Evolutionary conservation across 2,797 vertebrate genomes (phyloP).

Genomic region (Astyanax mexicanus): DNA sequence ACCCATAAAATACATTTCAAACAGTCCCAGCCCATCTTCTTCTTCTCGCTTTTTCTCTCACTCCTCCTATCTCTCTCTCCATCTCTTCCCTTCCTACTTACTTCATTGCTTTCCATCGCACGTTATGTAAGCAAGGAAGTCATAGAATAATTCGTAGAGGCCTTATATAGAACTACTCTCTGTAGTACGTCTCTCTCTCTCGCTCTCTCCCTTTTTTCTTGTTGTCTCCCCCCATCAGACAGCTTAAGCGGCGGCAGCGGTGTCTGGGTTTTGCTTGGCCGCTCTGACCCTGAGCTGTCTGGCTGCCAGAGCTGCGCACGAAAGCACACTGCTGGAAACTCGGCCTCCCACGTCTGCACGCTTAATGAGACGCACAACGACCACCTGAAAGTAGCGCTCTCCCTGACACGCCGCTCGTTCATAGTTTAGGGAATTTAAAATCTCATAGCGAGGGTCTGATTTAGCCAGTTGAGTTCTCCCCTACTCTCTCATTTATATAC

Average conservation of each 20-base stretch:
- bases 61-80: constrained; percentile 4
- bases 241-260: constrained; percentile 34
- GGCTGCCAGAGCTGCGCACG: constrained; percentile 59
- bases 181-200: constrained; percentile 8
- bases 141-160: neutral
- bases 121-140: neutral
- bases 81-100: constrained; percentile 12
- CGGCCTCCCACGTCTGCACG: constrained; percentile 46
- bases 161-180: constrained; percentile 12
- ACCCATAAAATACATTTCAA: too few species aligned
- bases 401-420: constrained; percentile 25
- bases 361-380: constrained; percentile 52
- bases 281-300: constrained; percentile 48
- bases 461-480: constrained; percentile 19
- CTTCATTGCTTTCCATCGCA: constrained; percentile 1
- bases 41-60: neutral
- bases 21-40: neutral
- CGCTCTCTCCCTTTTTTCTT: constrained; percentile 21
- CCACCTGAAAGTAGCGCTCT: constrained; percentile 47
- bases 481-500: constrained; percentile 30
- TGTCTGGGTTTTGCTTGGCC: constrained; percentile 68
- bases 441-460: constrained; percentile 40
- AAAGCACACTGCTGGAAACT: constrained; percentile 53
- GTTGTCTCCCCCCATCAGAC: constrained; percentile 23
- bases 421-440: constrained; percentile 16